Conservation (phyloP, 2,113 vertebrate genomes). For the Chrysochloris asiatica region DNA sequence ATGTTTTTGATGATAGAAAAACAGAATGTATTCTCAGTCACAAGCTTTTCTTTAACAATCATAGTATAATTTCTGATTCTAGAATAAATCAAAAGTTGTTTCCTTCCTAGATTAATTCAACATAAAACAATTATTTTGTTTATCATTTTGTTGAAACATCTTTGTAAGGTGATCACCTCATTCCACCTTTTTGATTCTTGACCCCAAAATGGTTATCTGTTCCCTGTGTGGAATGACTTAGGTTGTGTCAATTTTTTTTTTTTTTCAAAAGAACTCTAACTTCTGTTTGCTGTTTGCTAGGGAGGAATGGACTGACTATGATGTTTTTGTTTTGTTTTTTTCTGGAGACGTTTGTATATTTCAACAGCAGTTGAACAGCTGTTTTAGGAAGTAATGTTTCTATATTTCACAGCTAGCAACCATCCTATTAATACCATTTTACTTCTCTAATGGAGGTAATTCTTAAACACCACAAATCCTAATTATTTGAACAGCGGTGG, state of each 20-base stretch:
- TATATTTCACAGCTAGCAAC: conserved; percentile 75
- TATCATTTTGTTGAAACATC: neutral
- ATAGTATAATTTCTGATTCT: neutral
- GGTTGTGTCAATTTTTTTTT: conserved; percentile 33
- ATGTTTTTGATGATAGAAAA: no score
- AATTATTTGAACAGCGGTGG: conserved; percentile 79
- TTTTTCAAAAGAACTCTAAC: no score
- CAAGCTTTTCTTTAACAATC: neutral
- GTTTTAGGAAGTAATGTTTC: conserved; percentile 76
- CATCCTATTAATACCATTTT: conserved; percentile 68
- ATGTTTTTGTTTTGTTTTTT: neutral
- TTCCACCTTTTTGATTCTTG: neutral
- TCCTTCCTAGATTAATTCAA: neutral
- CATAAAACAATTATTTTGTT: neutral
- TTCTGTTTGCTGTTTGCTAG: conserved; percentile 54
- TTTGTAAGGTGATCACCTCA: neutral
- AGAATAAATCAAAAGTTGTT: neutral
- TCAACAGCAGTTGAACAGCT: conserved; percentile 76
- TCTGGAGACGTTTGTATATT: conserved; percentile 51
- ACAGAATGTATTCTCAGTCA: no score
- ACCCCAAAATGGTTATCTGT: neutral
- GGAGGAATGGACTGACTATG: conserved; percentile 23
- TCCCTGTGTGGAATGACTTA: neutral
- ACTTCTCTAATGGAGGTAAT: conserved; percentile 80
- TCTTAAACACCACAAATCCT: conserved; percentile 81